Conservation (phyloP, 1,140 invertebrate genomes). For the Drosophila bocqueti region DNA sequence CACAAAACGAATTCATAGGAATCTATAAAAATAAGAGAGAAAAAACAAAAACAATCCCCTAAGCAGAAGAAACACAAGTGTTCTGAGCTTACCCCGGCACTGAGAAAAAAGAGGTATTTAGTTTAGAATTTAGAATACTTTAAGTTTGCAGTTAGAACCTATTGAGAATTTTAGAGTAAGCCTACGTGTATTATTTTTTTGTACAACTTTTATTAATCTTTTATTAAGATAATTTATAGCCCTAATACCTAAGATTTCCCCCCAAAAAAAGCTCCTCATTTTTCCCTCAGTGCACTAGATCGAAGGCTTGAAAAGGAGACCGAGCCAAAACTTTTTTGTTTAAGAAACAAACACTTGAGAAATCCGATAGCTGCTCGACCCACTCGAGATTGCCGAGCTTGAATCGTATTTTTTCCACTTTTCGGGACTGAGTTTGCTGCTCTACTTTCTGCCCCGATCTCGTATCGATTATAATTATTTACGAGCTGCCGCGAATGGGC, state of each 20-base stretch:
- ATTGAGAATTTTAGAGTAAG: no score
- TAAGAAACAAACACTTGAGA: constrained; percentile 63
- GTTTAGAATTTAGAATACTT: no score
- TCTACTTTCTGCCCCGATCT: constrained; percentile 36
- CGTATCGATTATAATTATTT: constrained; percentile 67
- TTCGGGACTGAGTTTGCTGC: constrained; percentile 38
- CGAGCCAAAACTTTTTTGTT: constrained; percentile 57
- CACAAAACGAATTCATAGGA: constrained; percentile 34
- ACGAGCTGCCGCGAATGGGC: constrained; percentile 79
- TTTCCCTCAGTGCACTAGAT: constrained; percentile 1
- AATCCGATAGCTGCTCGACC: constrained; percentile 68
- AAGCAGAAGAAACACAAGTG: constrained; percentile 49
- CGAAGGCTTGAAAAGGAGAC: constrained; percentile 16
- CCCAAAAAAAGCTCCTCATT: constrained; percentile 13
- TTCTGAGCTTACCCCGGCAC: constrained; percentile 64
- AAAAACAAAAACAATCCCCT: constrained; percentile 38
- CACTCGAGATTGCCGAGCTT: constrained; percentile 77
- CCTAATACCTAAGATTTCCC: background rate
- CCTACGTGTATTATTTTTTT: no score
- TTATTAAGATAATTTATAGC: no score
- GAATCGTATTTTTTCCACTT: constrained; percentile 52
- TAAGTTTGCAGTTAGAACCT: no score
- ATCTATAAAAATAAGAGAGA: constrained; percentile 18
- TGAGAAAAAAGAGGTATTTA: background rate
- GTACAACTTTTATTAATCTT: no score